phyloP scores from a whole-genome alignment of 2,113 vertebrate genomes.

The Albula glossodonta region DNA sequence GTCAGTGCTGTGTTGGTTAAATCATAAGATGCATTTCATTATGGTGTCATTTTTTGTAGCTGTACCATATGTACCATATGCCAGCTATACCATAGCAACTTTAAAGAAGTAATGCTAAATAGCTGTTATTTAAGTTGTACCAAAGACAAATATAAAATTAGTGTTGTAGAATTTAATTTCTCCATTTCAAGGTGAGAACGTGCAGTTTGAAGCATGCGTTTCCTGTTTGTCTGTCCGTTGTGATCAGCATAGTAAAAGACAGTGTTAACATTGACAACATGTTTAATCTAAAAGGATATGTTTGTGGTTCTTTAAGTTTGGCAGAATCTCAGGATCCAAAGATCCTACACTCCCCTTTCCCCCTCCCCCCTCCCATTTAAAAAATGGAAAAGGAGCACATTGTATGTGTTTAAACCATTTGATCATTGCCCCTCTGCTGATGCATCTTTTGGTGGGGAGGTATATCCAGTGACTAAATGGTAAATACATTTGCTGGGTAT shows the following conservation, averaged over 20 bases:
- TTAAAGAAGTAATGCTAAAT: constrained; percentile 5
- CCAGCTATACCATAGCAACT: neutral
- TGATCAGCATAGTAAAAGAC: neutral
- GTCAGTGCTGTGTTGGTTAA: neutral
- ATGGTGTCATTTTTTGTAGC: no score
- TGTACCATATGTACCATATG: no score
- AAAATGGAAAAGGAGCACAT: no score
- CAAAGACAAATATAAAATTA: neutral
- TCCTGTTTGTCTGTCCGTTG: neutral
- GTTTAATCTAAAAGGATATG: neutral
- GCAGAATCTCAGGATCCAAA: no score
- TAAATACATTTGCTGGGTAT: neutral
- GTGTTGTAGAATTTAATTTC: neutral
- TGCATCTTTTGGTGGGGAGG: neutral
- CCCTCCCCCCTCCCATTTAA: no score
- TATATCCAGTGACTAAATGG: neutral
- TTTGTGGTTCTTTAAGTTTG: no score
- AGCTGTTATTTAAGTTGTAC: neutral
- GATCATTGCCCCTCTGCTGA: neutral
- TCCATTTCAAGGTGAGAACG: neutral
- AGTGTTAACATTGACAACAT: neutral
- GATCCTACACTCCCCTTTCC: no score
- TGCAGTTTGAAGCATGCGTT: neutral
- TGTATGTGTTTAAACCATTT: neutral
- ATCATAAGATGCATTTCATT: neutral